Conservation (phyloP, 2,797 vertebrate species). For the Sebastes diaconus region DNA sequence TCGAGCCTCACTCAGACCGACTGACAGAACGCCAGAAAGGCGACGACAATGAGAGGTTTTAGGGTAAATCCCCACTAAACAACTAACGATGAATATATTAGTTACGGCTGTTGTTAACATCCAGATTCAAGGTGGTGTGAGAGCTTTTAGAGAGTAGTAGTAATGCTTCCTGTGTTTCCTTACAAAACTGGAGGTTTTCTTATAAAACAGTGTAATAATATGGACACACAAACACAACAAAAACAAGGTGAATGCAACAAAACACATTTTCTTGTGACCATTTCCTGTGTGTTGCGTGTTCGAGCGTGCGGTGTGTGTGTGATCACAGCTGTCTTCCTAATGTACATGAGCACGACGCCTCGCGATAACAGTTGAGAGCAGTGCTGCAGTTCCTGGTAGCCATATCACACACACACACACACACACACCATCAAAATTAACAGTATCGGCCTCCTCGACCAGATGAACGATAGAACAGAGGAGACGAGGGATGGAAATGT, state of each 20-base stretch:
- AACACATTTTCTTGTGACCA: not conserved
- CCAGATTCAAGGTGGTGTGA: conserved; percentile 13
- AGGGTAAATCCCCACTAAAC: conserved; percentile 71
- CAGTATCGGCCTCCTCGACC: conserved; percentile 1
- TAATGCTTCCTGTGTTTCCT: not conserved
- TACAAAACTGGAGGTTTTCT: not conserved
- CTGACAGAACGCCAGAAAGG: conserved; percentile 49
- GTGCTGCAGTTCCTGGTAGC: not conserved
- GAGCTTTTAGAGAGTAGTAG: not conserved
- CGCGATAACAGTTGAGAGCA: not conserved
- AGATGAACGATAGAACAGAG: not conserved
- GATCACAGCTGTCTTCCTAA: conserved; percentile 25
- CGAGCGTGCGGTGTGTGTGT: not conserved
- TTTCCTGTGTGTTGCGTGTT: not conserved
- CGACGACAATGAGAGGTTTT: conserved; percentile 56
- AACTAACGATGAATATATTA: conserved; percentile 72
- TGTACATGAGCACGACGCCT: conserved; percentile 2
- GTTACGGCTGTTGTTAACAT: conserved; percentile 5
- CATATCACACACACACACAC: not conserved
- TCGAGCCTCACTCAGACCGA: conserved; percentile 52
- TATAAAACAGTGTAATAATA: not conserved
- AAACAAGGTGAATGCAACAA: not conserved
- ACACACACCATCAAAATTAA: not conserved
- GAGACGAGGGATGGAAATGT: not conserved
- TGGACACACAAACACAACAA: not conserved